Evolutionary conservation across 2,888 invertebrate genomes (phyloP).

Genomic region (Rhamphomyia laevipes): DNA sequence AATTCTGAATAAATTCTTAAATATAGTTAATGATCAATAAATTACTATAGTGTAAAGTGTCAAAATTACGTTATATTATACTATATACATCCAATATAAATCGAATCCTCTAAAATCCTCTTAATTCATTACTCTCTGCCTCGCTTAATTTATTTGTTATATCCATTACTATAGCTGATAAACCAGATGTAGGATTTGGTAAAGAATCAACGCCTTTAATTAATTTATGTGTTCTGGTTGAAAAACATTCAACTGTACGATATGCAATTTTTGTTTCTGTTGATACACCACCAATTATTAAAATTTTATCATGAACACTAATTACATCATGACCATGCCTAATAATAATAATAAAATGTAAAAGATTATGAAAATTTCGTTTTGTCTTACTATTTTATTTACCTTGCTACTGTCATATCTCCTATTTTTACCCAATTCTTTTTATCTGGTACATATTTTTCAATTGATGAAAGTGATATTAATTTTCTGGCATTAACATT

Average conservation of each 20-base stretch:
- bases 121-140: too few relatives aligned
- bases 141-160: too few relatives aligned
- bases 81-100: too few relatives aligned
- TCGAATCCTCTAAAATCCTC: too few relatives aligned
- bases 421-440: conserved; percentile 19
- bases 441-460: conserved; percentile 16
- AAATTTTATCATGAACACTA: conserved; percentile 19
- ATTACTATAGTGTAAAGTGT: too few relatives aligned
- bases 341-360: too few relatives aligned
- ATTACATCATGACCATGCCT: conserved; percentile 25
- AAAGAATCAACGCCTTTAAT: conserved; percentile 48
- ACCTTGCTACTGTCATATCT: conserved; percentile 15
- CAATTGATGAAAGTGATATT: conserved; percentile 20
- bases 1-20: too few relatives aligned
- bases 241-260: conserved; percentile 54
- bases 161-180: conserved; percentile 9
- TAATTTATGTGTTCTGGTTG: conserved; percentile 48
- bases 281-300: conserved; percentile 24
- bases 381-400: too few relatives aligned
- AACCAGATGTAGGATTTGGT: conserved; percentile 51
- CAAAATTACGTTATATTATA: too few relatives aligned
- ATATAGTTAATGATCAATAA: too few relatives aligned
- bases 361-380: too few relatives aligned
- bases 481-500: conserved; percentile 12
- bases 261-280: conserved; percentile 37